Conservation (phyloP, 2,797 vertebrate genomes). For the Hydrocynus forskahlii region DNA sequence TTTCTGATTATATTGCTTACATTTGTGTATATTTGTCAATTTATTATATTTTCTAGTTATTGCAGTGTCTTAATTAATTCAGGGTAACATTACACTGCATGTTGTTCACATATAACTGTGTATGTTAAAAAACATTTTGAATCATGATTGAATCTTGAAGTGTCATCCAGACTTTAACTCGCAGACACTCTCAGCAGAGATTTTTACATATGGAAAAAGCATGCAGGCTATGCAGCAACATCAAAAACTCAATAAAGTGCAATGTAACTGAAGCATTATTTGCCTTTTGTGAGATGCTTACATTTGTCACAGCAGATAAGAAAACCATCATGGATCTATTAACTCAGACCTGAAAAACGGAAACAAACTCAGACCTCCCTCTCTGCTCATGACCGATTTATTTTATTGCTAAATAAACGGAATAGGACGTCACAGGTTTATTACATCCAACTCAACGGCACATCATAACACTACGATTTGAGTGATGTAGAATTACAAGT, state of each 20-base stretch:
- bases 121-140: no score
- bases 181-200: background rate
- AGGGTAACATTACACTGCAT: no score
- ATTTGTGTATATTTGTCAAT: no score
- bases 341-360: background rate
- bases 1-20: no score
- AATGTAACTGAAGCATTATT: slow-evolving; percentile 13
- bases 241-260: slow-evolving; percentile 5
- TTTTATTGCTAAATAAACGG: background rate
- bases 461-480: background rate
- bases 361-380: no score
- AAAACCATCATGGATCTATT: background rate
- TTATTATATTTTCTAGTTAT: no score
- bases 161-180: background rate
- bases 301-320: background rate
- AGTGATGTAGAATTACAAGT: background rate
- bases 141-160: no score
- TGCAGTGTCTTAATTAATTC: no score
- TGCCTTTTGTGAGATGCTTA: slow-evolving; percentile 14
- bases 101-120: no score
- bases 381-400: background rate
- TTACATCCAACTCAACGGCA: background rate
- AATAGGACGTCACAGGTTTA: background rate
- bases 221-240: background rate
- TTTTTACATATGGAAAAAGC: background rate